Base-by-base conservation (phyloP, 1,140 invertebrate species). In the Cotesia typhae region DNA sequence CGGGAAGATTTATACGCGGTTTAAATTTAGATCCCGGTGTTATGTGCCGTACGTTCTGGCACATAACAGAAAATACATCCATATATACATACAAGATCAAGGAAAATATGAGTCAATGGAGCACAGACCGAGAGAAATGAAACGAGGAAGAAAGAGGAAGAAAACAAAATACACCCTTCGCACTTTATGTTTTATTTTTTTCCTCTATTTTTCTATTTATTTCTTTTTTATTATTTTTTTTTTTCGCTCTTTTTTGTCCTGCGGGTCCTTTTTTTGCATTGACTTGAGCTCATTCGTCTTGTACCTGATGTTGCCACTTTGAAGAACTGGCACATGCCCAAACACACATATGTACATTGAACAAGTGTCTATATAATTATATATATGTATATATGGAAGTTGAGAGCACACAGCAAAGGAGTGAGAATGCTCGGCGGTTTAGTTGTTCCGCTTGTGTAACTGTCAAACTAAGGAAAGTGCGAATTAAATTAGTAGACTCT, bases 61-160 rank as follows among this genome's bases (percentile, higher is more conserved):
- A 28, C 28, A 28, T 28, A 28, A 28, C 28, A 28, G 28, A 28
- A 28, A 28, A 28, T 47, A 47, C 41, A 14, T 28, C 28, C 28
- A 10, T 35, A 20, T 4, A 37, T 61, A 17, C 35, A 37, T 28
- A 38, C 38, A 65, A 65, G 28, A 67, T 72, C 55, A 67, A 67
- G 35, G 37, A 53, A 67, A 72, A 72, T 72, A 72, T 72, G 57
- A 68, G 71, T 68, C 65, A 72, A 41, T 72, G 65, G 71, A 61
- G 51, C 71, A 51, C n/a, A 36, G 6, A 51, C n/a, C 3, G 9
- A 65, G 66, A 28, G 28, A 28, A 28, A 28, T 28, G 28, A 74
- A 73, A 74, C 72, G 64, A 63, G 70, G 51, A 14, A 17, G 20
- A 35, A 35, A 41, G 35, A 28, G 53, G 53, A 65, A 35, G 38